Evolutionary conservation across 2,797 vertebrate genomes (phyloP).

Genomic region (Margarornis squamiger): DNA sequence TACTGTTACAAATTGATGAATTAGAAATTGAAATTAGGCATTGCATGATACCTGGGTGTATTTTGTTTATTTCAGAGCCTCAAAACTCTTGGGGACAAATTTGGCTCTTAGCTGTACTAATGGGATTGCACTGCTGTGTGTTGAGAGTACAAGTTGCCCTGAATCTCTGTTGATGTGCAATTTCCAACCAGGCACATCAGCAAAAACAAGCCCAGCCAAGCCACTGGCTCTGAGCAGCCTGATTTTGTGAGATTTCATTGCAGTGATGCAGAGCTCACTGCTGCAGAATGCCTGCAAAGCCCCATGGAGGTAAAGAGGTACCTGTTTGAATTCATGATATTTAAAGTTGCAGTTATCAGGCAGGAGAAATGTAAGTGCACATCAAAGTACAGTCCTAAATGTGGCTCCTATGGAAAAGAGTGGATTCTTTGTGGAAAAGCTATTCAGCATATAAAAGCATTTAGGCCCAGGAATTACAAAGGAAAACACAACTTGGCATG

Average conservation of each 20-base stretch:
- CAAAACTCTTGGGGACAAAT: background rate
- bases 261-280: background rate
- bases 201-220: background rate
- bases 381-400: background rate
- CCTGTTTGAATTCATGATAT: background rate
- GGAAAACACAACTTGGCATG: background rate
- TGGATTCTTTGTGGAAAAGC: background rate
- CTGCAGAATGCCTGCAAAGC: background rate
- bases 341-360: background rate
- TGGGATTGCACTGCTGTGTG: background rate
- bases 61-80: constrained; percentile 30
- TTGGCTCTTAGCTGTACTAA: background rate
- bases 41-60: background rate
- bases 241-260: background rate
- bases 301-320: background rate
- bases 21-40: constrained; percentile 44
- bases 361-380: background rate
- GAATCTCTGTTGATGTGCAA: background rate
- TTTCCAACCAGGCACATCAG: background rate
- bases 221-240: background rate
- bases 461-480: background rate
- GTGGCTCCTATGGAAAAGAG: background rate
- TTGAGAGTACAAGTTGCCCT: background rate
- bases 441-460: background rate
- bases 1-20: constrained; percentile 20